Base-by-base conservation (phyloP, 2,888 invertebrate genomes). In the Timema podura region DNA sequence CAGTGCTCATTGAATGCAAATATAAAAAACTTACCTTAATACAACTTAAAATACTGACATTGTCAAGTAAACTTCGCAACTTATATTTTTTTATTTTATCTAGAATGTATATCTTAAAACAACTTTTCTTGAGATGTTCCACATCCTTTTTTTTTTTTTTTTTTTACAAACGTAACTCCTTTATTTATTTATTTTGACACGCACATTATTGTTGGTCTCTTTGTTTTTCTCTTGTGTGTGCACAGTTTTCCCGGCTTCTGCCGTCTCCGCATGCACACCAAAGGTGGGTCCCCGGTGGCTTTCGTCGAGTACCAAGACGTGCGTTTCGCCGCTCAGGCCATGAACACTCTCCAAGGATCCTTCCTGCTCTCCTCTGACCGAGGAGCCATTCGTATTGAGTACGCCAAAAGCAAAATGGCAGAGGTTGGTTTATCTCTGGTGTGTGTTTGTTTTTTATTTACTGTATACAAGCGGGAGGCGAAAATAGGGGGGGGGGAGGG, bases 361-460 rank as follows among this genome's bases (percentile, higher is more conserved):
- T 91, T 94, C 84, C 91, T 97, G 80, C 91, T 96, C 83, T 95
- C 96, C 83, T 96, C 96, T 77, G 95, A 95, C 81, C 93, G 97
- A 83, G 96, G 96, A 78, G 96, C 96, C 81, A 96, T 98, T 83
- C 92, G 97, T 83, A 96, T 98, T 84, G 98, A 98, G 88, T 98
- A 93, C 88, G 98, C 98, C 84, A 95, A 96, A 87, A 95, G 93
- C 85, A 97, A 97, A 90, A 96, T 98, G 96, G 94, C 95, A 81
- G 93, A 92, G 85, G 87, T 88, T 76, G 76, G 75, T 75, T 70
- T 66, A 3, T 30, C 30, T 30, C 30, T 30, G 30, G 30, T 30
- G 30, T 30, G 30, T 30, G 30, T 30, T 30, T 30, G 30, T 30
- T 30, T 30, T 2, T 30, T 30, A 30, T 30, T 30, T 30, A 30